phyloP scores from a whole-genome alignment of 2,113 vertebrate species.

The Chauna torquata region DNA sequence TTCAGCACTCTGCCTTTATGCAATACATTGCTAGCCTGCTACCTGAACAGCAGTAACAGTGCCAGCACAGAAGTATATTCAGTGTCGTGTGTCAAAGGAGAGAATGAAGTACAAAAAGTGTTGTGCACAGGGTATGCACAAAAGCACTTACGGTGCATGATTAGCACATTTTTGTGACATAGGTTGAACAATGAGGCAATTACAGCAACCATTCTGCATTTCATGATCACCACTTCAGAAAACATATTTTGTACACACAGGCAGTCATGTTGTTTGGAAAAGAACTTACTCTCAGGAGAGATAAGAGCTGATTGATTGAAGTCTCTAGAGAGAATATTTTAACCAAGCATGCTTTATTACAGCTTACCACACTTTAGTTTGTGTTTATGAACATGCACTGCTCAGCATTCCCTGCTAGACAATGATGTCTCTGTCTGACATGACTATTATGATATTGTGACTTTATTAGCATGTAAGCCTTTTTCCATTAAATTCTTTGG shows the following conservation, averaged over 20 bases:
- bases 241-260: background rate
- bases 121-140: background rate
- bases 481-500: background rate
- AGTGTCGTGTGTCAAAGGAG: background rate
- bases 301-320: conserved; percentile 13
- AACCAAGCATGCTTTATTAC: background rate
- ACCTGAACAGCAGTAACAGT: background rate
- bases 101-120: background rate
- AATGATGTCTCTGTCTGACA: background rate
- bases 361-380: background rate
- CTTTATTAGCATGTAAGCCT: background rate
- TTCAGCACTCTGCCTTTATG: background rate
- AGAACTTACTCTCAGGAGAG: background rate
- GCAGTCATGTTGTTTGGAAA: background rate
- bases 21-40: background rate
- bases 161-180: conserved; percentile 2
- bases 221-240: conserved; percentile 11
- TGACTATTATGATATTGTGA: background rate
- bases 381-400: background rate
- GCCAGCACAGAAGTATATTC: background rate
- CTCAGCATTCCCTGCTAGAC: background rate
- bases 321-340: conserved; percentile 3
- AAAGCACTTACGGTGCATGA: background rate
- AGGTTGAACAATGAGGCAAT: conserved; percentile 15
- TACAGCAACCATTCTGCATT: background rate